Percentiles rank a stretch among this genome's conserved stretches.
Evolutionary conservation across 2,113 vertebrate species (phyloP).

Genomic region (Apistogramma diplotaenia): DNA sequence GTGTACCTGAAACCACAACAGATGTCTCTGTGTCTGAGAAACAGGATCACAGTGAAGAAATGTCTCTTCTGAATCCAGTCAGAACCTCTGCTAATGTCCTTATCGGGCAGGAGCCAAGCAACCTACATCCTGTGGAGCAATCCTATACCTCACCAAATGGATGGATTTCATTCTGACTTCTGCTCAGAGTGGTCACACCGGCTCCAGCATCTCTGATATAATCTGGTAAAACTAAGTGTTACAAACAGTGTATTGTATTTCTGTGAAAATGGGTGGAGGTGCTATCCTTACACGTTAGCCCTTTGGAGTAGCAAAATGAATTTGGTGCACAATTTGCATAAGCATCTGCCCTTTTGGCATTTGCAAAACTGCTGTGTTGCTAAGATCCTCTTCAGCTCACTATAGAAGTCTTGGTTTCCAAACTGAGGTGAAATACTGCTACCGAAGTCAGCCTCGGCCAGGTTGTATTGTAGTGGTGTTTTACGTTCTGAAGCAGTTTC

Average conservation of each 20-base stretch:
- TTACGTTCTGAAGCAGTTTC: constrained; percentile 50
- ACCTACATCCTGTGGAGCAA: constrained; percentile 33
- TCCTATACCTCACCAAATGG: constrained; percentile 30
- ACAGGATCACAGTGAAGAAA: not conserved
- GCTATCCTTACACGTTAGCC: not conserved
- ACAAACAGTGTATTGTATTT: not conserved
- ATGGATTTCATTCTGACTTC: constrained; percentile 32
- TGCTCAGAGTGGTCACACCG: not conserved
- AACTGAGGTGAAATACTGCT: constrained; percentile 23
- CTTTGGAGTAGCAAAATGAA: not conserved
- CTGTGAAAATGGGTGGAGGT: not conserved
- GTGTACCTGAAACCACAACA: not conserved
- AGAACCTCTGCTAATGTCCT: constrained; percentile 13
- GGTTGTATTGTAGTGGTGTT: constrained; percentile 41
- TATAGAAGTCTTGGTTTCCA: constrained; percentile 20
- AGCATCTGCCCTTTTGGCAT: constrained; percentile 2
- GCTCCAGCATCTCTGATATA: constrained; percentile 5
- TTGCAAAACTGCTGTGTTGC: constrained; percentile 42
- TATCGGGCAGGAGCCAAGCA: constrained; percentile 16
- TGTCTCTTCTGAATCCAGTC: not conserved
- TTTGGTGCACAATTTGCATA: not conserved
- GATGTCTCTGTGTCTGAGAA: not conserved
- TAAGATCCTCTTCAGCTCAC: constrained; percentile 27
- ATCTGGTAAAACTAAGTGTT: not conserved
- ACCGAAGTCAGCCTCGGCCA: constrained; percentile 10